Evolutionary conservation across 2,888 invertebrate species (phyloP), one percentile per base, ranked within the genome.

Genomic region (Heliconius charithonia): DNA sequence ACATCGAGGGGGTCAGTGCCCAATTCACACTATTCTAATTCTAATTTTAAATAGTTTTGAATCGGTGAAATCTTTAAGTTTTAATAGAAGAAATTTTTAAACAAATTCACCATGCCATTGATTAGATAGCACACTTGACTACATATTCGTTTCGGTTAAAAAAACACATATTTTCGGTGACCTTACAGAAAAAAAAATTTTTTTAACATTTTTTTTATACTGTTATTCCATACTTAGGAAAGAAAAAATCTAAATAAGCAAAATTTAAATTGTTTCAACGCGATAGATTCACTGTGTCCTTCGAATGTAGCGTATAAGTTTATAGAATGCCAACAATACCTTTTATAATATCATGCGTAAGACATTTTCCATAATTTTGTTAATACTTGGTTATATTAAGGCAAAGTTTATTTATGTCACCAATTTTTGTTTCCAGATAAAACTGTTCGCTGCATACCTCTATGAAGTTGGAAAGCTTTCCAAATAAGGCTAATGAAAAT

Each of bases 391-490:
- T 27, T 71, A 29, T 29, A 4, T 56, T 29, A 19, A 29, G 22
- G 13, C 22, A 56, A 71, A 19, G 10, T 29, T 56, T 51, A 19
- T 71, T 59, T 41, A 67, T 76, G 41, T 13, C 51, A 51, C 32
- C 71, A 79, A 79, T 82, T 87, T 86, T 89, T 84, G 22, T 59
- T 59, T 97, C 81, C 96, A 98, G 98, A 98, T 98, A 3, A 99
- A 99, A 95, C 93, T 99, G 77, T 95, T 99, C 86, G 98, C 97
- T 56, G 98, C 99, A 32, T 99, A 99, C 91, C 92, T 99, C 80
- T 96, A 97, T 87, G 98, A 99, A 95, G 96, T 97, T 29, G 92
- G 96, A 79, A 96, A 96, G 84, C 92, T 96, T 51, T 87, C 92
- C 4, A 93, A 93, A 84, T 88, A 87, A 85, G 80, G 22, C 7